Evolutionary conservation across 2,113 vertebrate species (phyloP), one percentile per base, ranked within the genome.

Genomic region (Ciconia stormi): DNA sequence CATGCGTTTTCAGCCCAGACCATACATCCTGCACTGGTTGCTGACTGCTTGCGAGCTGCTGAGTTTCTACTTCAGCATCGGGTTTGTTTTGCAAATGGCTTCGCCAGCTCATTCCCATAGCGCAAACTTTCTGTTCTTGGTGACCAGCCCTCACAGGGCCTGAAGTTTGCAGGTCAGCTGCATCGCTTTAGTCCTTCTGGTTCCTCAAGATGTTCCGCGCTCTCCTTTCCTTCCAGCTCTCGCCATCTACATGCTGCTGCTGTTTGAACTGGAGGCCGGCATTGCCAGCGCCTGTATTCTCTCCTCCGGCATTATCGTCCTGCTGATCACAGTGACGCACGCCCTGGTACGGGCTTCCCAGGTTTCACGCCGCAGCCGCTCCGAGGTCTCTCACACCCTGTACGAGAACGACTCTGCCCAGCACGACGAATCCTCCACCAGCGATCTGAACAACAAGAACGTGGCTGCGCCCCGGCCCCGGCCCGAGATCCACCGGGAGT

Each of bases 161-260:
- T 22, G 61, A 52, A 26, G 19, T 27, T 3, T 22, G 52, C 58
- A 40, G 29, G 32, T 44, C 36, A 25, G 42, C 22, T 1, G n/a
- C 47, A 12, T n/a, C 2, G 3, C 46, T 66, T 55, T 12, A 29
- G 20, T 32, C 85, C 66, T 20, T 5, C 13, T 15, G 36, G 17
- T 29, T 69, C 46, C 62, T 83, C 66, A 55, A 25, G 18, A 5
- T 12, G 8, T 49, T 7, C 12, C 44, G 62, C 26, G 0, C 46
- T 65, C 11, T 46, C 56, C 87, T 89, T 53, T 46, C 79, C 74
- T 36, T 63, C 29, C 97, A 98, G 98, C 98, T 1, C 98, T 99
- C 66, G 99, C 98, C 88, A 98, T 99, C 73, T 99, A 98, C 49
- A 98, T 99, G 98, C 97, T 99, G 93, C 97, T 99, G 93, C 97